phyloP scores from a whole-genome alignment of 2,888 invertebrate species.

The Trichogramma evanescens region DNA sequence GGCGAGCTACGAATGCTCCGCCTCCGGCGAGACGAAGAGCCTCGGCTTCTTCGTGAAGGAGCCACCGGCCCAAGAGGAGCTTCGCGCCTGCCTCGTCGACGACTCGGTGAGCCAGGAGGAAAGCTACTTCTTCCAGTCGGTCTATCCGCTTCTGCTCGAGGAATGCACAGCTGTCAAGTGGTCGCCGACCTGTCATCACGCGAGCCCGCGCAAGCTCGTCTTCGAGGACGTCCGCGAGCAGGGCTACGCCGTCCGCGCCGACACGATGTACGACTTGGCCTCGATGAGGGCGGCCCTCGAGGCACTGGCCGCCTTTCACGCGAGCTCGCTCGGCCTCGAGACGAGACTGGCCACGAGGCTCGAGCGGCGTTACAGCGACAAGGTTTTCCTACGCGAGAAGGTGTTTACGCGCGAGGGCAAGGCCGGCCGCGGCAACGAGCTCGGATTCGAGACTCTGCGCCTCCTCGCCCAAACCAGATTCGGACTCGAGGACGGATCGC shows the following conservation, averaged over 20 bases:
- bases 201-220: background rate
- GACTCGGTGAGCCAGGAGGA: constrained; percentile 4
- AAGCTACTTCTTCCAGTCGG: background rate
- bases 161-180: background rate
- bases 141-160: constrained; percentile 3
- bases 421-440: constrained; percentile 1
- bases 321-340: constrained; percentile 3
- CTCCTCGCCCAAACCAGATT: constrained; percentile 4
- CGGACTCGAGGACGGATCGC: background rate
- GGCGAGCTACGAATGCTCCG: background rate
- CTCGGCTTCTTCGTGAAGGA: constrained; percentile 11
- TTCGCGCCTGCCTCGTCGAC: background rate
- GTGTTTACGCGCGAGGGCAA: constrained; percentile 10
- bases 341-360: background rate
- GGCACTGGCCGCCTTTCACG: constrained; percentile 15
- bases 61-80: background rate
- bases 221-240: constrained; percentile 7
- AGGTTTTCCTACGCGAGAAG: constrained; percentile 7
- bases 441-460: constrained; percentile 8
- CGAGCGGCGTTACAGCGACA: background rate
- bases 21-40: background rate
- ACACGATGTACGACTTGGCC: background rate
- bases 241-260: background rate
- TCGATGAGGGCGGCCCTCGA: background rate
- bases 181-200: constrained; percentile 2